Evolutionary conservation across 2,113 vertebrate species (phyloP), one percentile per base, ranked within the genome.

Genomic region (Phalacrocorax carbo): DNA sequence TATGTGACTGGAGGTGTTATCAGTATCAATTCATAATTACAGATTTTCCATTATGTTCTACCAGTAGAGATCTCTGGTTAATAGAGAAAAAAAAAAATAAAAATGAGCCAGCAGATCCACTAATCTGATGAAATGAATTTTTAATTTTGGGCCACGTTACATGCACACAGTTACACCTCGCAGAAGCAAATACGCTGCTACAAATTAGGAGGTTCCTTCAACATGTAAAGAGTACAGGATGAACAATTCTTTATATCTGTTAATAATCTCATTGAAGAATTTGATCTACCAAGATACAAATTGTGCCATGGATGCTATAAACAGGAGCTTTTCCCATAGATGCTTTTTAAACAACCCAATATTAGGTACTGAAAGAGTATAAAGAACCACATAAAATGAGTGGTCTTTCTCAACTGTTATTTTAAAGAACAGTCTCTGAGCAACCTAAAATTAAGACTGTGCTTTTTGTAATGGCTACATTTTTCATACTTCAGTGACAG

Each of bases 21-120:
- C 76, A 10, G 19, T 44, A 70, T 94, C 71, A 94, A 17, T 75
- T 88, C 32, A 58, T 88, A 94, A 92, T 96, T 94, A 87, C 26
- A 89, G 75, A 69, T 34, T 83, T 80, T 77, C n/a, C 38, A 86
- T 78, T 86, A 78, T 70, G 92, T 64, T 92, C 72, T 86, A 66
- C 69, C 66, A 92, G 58, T 38, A 62, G 69, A 91, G 11, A 42
- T 38, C 86, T 86, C 83, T 84, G 48, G 34, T 49, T 90, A 93
- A 72, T 48, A 16, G 44, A 0, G 1, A 0, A 9, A 8, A n/a
- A 51, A 44, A 22, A 44, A 49, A 27, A 22, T n/a, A n/a, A n/a
- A n/a, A n/a, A n/a, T n/a, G 3, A 38, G 25, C 14, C 51, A 89
- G 61, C 3, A 75, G 70, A 90, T 64, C 55, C 90, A 93, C 57